phyloP scores from a whole-genome alignment of 2,888 invertebrate genomes.

The Alitta virens region DNA sequence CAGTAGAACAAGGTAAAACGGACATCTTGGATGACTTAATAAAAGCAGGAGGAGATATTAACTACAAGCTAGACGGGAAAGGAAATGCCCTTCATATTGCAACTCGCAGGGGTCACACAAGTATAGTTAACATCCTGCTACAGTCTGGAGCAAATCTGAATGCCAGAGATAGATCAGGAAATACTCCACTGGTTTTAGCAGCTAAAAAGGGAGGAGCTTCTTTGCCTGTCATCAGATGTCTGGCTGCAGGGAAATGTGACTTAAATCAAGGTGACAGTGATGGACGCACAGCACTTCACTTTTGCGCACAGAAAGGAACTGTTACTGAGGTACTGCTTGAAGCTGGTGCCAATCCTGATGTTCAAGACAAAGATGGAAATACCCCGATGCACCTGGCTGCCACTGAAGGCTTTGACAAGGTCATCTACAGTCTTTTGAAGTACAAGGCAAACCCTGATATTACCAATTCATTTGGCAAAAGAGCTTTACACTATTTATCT shows the following conservation, averaged over 20 bases:
- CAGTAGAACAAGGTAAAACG: conserved; percentile 16
- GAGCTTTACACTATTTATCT: conserved; percentile 47
- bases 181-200: conserved; percentile 45
- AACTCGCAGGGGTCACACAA: conserved; percentile 16
- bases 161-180: conserved; percentile 32
- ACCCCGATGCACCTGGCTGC: conserved; percentile 48
- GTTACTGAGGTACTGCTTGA: conserved; percentile 40
- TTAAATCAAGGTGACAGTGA: conserved; percentile 41
- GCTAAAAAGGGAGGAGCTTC: conserved; percentile 26
- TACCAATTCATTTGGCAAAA: conserved; percentile 34
- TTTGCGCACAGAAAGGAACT: conserved; percentile 42
- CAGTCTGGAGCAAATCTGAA: conserved; percentile 35
- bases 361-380: conserved; percentile 43
- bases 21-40: conserved; percentile 20
- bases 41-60: conserved; percentile 30
- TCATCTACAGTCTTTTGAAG: conserved; percentile 36
- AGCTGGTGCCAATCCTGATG: conserved; percentile 44
- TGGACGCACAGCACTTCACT: conserved; percentile 61
- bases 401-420: conserved; percentile 48
- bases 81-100: conserved; percentile 19
- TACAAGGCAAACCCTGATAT: conserved; percentile 42
- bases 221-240: conserved; percentile 4
- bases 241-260: conserved; percentile 20
- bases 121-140: conserved; percentile 35
- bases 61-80: conserved; percentile 27